Evolutionary conservation across 2,888 invertebrate species (phyloP).

Genomic region (Crossocerus cetratus): DNA sequence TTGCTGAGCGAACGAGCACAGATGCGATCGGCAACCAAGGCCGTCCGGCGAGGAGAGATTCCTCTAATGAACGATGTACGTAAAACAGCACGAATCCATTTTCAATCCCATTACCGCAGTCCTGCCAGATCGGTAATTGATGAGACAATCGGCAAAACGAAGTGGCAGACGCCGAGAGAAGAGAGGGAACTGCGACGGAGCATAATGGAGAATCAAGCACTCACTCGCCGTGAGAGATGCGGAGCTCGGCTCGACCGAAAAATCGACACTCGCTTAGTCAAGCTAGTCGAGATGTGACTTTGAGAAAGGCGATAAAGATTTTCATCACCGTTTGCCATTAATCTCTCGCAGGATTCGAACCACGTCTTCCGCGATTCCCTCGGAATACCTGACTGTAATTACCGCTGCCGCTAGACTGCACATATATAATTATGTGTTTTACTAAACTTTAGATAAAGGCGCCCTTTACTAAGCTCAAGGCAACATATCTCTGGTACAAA

Average conservation of each 20-base stretch:
- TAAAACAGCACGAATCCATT: slow-evolving; percentile 32
- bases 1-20: not conserved
- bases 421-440: no score
- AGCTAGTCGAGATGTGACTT: no score
- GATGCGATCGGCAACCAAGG: not conserved
- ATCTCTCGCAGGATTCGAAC: not conserved
- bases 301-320: no score
- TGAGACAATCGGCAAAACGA: slow-evolving; percentile 25
- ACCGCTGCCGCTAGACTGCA: no score
- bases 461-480: no score
- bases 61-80: not conserved
- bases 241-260: not conserved
- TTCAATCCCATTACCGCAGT: slow-evolving; percentile 32
- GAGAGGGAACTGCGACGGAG: not conserved
- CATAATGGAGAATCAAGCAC: slow-evolving; percentile 40
- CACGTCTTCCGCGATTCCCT: not conserved
- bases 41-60: not conserved
- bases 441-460: no score
- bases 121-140: slow-evolving; percentile 52
- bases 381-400: no score
- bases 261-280: no score
- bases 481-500: no score
- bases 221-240: slow-evolving; percentile 18
- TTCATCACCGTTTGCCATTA: no score
- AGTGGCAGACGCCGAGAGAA: slow-evolving; percentile 10